Percentiles rank a stretch among this genome's conserved stretches.
These are phyloP conservation scores for Dallia pectoralis DNA, from an alignment of 2,797 vertebrate species.

Conservation along the genomic window DNA sequence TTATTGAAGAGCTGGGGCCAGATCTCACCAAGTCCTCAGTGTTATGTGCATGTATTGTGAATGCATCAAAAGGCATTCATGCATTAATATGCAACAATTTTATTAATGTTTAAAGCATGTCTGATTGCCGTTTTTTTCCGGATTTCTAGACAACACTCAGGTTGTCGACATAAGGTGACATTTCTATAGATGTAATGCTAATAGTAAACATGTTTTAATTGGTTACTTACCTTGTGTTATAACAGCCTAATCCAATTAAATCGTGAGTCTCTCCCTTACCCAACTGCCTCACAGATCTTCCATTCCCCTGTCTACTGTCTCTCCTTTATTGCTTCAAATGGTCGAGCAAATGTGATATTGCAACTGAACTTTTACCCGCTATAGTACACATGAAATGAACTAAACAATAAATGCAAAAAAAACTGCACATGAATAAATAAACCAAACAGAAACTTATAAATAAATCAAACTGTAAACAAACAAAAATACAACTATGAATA, in stretches of 20 bases:
- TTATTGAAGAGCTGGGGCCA: neutral
- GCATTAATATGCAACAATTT: neutral
- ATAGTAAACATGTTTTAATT: neutral
- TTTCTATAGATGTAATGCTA: neutral
- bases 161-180: neutral
- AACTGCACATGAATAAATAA: too few relatives aligned
- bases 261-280: neutral
- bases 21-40: neutral
- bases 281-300: neutral
- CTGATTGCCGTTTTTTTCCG: neutral
- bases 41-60: slow-evolving; percentile 4
- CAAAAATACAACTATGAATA: neutral
- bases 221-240: neutral
- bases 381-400: neutral
- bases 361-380: neutral
- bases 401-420: neutral
- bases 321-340: neutral
- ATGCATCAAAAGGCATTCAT: neutral
- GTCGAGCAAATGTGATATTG: neutral
- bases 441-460: too few relatives aligned
- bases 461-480: too few relatives aligned
- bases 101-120: neutral
- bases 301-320: neutral
- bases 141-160: neutral
- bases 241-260: neutral